Evolutionary conservation across 2,888 invertebrate species (phyloP).

Genomic region (Crematogaster levior): DNA sequence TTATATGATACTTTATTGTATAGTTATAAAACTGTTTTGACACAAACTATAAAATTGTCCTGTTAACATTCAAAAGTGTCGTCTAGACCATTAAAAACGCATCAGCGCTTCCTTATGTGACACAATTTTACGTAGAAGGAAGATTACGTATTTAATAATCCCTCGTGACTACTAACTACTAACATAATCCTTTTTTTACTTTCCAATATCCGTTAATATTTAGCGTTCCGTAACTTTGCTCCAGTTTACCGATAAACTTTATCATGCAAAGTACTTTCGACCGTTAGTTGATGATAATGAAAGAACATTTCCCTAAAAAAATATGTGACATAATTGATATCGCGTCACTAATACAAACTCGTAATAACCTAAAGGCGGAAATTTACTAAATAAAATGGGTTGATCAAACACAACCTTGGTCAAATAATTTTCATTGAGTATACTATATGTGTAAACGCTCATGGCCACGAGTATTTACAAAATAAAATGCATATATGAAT

Average conservation of each 20-base stretch:
- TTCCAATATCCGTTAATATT: slow-evolving; percentile 22
- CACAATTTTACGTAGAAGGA: slow-evolving; percentile 10
- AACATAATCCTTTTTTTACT: not conserved
- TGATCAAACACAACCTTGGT: no score
- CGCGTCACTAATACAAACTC: not conserved
- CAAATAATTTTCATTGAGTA: no score
- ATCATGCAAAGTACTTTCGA: not conserved
- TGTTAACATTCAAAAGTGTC: not conserved
- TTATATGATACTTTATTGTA: not conserved
- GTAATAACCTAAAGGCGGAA: no score
- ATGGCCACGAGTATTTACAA: no score
- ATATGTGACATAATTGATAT: not conserved
- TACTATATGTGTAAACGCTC: no score
- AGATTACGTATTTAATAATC: slow-evolving; percentile 20
- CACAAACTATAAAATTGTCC: not conserved
- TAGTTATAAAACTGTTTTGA: not conserved
- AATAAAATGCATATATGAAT: no score
- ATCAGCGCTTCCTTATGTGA: slow-evolving; percentile 8
- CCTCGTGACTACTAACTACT: not conserved
- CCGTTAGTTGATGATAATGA: not conserved
- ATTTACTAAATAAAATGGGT: no score
- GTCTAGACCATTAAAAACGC: not conserved
- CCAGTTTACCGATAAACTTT: not conserved
- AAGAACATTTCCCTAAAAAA: not conserved
- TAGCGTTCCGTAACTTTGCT: not conserved